phyloP scores from a whole-genome alignment of 2,797 vertebrate genomes.

The Trachops cirrhosus region DNA sequence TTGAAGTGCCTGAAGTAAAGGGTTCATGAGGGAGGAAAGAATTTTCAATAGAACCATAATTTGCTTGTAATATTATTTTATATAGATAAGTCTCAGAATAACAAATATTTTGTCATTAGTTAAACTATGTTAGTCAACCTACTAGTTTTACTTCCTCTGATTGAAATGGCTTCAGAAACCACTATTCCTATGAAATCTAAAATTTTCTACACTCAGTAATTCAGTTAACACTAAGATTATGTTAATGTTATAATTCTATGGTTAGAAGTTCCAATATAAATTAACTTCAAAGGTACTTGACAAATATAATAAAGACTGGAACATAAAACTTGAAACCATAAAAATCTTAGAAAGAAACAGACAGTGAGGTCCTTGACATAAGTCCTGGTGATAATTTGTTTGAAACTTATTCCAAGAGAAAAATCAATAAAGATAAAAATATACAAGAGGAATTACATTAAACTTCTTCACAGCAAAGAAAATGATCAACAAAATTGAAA shows the following conservation, averaged over 20 bases:
- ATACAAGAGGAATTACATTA: not conserved
- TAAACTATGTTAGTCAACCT: not conserved
- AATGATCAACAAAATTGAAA: not conserved
- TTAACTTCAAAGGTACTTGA: not conserved
- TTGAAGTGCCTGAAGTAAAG: not conserved
- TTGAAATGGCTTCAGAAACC: not conserved
- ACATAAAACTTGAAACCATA: not conserved
- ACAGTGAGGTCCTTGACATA: not conserved
- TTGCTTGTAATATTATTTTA: not conserved
- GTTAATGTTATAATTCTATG: not conserved
- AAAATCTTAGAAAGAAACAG: not conserved
- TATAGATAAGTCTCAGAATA: not conserved
- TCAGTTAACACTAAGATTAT: not conserved
- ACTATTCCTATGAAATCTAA: not conserved
- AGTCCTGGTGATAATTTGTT: not conserved
- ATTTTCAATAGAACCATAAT: not conserved
- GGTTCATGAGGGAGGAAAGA: not conserved
- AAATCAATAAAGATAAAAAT: not conserved
- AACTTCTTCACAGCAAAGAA: not conserved
- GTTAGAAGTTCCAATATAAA: not conserved
- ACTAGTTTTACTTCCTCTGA: not conserved
- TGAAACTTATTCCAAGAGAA: not conserved
- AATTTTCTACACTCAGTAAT: not conserved
- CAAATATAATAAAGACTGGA: not conserved
- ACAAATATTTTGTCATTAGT: not conserved